Evolutionary conservation across 1,140 invertebrate species (phyloP).

Genomic region (Hesperophylax magnus): DNA sequence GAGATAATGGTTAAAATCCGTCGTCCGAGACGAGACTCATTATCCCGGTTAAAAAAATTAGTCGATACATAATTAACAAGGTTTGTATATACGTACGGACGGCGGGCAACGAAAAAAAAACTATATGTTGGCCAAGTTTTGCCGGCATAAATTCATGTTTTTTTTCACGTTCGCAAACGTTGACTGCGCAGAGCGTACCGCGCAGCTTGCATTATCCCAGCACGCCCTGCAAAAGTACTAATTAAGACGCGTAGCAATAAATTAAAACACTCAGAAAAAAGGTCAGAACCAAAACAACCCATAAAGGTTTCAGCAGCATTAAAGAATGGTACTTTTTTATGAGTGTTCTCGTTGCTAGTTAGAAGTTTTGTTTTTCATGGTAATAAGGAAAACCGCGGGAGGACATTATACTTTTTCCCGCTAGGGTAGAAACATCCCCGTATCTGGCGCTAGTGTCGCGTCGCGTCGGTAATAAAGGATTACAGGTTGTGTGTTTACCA

Average conservation of each 20-base stretch:
- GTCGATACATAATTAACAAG: conserved; percentile 71
- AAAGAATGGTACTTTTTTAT: too few species aligned
- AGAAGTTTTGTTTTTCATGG: too few species aligned
- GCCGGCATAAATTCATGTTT: conserved; percentile 72
- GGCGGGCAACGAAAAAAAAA: conserved; percentile 64
- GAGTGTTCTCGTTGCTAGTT: too few species aligned
- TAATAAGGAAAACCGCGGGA: conserved; percentile 27
- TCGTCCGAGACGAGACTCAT: conserved; percentile 49
- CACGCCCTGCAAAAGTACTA: neutral
- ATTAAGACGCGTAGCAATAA: neutral
- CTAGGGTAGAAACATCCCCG: conserved; percentile 5
- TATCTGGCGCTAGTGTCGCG: conserved; percentile 14
- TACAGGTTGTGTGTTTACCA: neutral
- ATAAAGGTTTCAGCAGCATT: too few species aligned
- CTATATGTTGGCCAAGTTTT: conserved; percentile 67
- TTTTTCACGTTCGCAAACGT: conserved; percentile 61
- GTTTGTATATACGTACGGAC: conserved; percentile 66
- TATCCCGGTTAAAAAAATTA: conserved; percentile 68
- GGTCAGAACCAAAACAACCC: neutral
- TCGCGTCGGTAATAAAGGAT: conserved; percentile 16
- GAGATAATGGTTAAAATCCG: neutral
- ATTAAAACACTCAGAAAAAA: neutral
- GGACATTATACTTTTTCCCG: conserved; percentile 3
- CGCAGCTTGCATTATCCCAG: conserved; percentile 41
- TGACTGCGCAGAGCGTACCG: conserved; percentile 42